Conservation (phyloP, 2,797 vertebrate species). For the Dermochelys coriacea region DNA sequence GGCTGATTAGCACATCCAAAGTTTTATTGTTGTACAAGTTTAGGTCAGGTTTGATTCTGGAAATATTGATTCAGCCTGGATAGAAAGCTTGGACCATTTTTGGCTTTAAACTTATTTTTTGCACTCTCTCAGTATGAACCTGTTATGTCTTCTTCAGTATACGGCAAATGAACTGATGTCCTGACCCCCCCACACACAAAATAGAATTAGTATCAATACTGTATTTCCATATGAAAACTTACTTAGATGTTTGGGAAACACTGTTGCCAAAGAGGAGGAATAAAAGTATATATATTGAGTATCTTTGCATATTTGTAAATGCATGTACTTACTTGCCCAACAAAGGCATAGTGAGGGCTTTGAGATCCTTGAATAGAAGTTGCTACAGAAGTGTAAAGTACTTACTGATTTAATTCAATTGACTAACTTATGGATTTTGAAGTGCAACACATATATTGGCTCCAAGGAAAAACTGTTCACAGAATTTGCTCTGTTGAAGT, state of each 20-base stretch:
- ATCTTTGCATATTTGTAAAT: not conserved
- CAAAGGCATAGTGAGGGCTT: not conserved
- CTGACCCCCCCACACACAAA: not conserved
- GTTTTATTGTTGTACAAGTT: not conserved
- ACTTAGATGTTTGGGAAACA: not conserved
- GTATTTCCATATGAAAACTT: not conserved
- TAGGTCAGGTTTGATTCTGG: not conserved
- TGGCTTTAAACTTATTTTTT: not conserved
- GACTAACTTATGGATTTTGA: not conserved
- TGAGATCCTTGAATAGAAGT: not conserved
- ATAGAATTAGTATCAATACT: not conserved
- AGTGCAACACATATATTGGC: not conserved
- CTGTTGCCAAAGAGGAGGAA: not conserved
- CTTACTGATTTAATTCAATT: not conserved
- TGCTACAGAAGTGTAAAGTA: not conserved
- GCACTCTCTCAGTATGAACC: not conserved
- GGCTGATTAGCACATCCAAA: not conserved
- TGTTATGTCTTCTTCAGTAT: not conserved
- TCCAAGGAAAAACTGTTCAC: not conserved
- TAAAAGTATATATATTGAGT: not conserved
- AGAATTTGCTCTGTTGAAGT: not conserved
- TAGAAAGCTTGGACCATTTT: no score
- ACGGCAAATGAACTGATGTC: not conserved
- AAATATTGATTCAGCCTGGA: not conserved
- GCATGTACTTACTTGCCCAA: not conserved